Evolutionary conservation across 1,140 invertebrate genomes (phyloP), one percentile per base, ranked within the genome.

Genomic region (Brachionus rotundiformis): DNA sequence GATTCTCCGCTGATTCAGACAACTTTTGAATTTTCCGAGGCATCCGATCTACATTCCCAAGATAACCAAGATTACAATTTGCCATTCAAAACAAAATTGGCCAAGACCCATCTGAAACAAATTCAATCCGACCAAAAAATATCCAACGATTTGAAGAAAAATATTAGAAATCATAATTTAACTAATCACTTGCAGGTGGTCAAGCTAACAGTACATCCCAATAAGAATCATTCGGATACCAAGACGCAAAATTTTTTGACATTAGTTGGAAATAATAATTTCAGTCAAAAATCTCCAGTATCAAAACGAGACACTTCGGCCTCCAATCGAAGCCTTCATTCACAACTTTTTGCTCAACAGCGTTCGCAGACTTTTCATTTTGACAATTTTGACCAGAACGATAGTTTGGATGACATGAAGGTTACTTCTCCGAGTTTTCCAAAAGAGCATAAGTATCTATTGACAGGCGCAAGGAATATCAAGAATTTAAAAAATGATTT

Each of bases 101-200:
- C 36, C 19, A 73, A 41, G 23, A 27, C 39, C 5, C n/a, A 68
- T 36, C 19, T 68, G 33, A 68, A 33, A 19, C 63, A 68, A 39
- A 68, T 68, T 19, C 16, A 68, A 16, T 68, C 63, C 1, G 63
- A 68, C n/a, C 63, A 68, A 10, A 68, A 29, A 33, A 68, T 68
- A 19, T 16, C 31, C 8, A 33, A 33, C 36, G 68, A 25, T n/a
- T 27, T 73, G 19, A 73, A 73, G 36, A 19, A 10, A 23, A 44
- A 47, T 1, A 47, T 25, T 44, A 41, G 39, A 47, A 47, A 73
- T 11, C 36, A 41, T 6, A 41, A 44, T 44, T 44, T 44, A 10
- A 27, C 25, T 2, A 23, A 41, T 25, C 33, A 73, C 25, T 47
- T 73, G 25, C 68, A 73, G 44, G 68, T 73, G 8, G 68, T 73